These are phyloP conservation scores for Xyrauchen texanus DNA, from an alignment of 2,113 vertebrate genomes.

Conservation along the genomic window DNA sequence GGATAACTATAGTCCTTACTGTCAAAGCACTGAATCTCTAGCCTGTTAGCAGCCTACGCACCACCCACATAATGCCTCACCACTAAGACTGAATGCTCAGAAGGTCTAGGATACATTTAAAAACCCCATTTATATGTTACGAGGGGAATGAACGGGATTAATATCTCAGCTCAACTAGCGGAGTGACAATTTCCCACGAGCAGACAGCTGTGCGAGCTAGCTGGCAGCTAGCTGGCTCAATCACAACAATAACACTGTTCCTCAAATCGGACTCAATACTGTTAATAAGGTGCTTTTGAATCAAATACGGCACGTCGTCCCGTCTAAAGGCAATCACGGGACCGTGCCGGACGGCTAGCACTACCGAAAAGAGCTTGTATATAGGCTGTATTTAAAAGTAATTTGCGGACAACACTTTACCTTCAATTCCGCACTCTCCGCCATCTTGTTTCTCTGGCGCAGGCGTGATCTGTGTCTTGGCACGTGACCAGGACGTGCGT, in stretches of 20 bases:
- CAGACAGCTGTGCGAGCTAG: slow-evolving; percentile 36
- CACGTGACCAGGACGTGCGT: slow-evolving; percentile 70
- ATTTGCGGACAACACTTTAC: slow-evolving; percentile 86
- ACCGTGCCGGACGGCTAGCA: not conserved
- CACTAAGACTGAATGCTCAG: not conserved
- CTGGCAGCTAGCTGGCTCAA: slow-evolving; percentile 39
- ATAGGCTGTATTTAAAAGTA: slow-evolving; percentile 72
- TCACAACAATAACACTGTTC: slow-evolving; percentile 65
- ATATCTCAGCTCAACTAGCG: not conserved
- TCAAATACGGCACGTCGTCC: slow-evolving; percentile 4
- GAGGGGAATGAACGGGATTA: not conserved
- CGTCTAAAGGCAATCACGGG: slow-evolving; percentile 1
- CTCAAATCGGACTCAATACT: slow-evolving; percentile 17
- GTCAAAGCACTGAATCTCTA: slow-evolving; percentile 22
- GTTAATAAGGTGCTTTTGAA: not conserved
- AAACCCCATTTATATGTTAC: not conserved
- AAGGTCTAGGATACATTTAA: not conserved
- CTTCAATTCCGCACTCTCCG: slow-evolving; percentile 99
- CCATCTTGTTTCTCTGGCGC: slow-evolving; percentile 95
- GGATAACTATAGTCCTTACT: not conserved
- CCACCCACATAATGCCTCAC: slow-evolving; percentile 20
- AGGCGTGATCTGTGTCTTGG: slow-evolving; percentile 82
- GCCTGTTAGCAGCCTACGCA: slow-evolving; percentile 33
- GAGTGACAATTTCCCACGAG: not conserved
- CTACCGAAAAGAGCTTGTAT: not conserved